phyloP scores from a whole-genome alignment of 2,113 vertebrate species.

The Indri indri region DNA sequence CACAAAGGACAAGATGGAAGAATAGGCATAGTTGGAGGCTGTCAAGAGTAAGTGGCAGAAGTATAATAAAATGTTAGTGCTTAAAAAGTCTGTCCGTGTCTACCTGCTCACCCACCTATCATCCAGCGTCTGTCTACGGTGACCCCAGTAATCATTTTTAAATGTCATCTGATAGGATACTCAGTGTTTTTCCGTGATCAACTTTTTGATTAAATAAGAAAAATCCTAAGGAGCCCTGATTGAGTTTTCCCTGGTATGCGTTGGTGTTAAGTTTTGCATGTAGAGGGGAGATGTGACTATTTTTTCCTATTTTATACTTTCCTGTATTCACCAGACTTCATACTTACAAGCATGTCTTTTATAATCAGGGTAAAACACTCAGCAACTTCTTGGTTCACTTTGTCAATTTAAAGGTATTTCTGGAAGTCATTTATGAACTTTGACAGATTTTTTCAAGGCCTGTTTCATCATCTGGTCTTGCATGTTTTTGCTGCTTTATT shows the following conservation, averaged over 20 bases:
- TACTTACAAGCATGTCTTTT: neutral
- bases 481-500: neutral
- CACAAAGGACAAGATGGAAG: slow-evolving; percentile 98
- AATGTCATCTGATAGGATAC: neutral
- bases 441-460: neutral
- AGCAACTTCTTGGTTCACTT: neutral
- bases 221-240: neutral
- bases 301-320: neutral
- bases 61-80: neutral
- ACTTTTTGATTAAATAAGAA: neutral
- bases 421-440: neutral
- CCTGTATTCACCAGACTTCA: too few species aligned
- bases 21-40: slow-evolving; percentile 95
- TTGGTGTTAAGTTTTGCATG: neutral
- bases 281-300: too few species aligned
- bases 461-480: neutral
- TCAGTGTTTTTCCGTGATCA: neutral
- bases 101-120: neutral
- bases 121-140: neutral
- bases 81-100: neutral
- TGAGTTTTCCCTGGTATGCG: neutral
- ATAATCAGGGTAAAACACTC: neutral
- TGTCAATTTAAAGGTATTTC: neutral
- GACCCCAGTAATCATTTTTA: neutral
- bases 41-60: slow-evolving; percentile 92